These are phyloP conservation scores for Sula dactylatra DNA, from an alignment of 2,113 vertebrate genomes.

Conservation along the genomic window DNA sequence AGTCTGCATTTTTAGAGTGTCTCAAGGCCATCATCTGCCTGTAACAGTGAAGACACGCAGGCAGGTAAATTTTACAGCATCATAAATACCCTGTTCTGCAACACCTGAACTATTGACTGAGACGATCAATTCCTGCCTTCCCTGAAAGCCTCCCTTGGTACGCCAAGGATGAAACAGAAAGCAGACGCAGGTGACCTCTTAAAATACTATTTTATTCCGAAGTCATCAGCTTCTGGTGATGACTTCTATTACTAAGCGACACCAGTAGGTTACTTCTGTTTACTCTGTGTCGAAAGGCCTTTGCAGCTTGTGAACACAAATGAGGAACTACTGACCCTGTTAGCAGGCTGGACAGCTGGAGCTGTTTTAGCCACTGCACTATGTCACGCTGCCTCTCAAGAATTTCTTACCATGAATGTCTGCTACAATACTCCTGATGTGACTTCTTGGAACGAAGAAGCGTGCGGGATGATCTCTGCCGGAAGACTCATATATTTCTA, in stretches of 20 bases:
- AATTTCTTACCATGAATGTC: rapidly evolving
- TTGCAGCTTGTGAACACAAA: background rate
- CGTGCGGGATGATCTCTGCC: background rate
- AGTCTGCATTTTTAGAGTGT: background rate
- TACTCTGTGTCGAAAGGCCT: background rate
- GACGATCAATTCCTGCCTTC: too few relatives aligned
- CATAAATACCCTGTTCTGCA: background rate
- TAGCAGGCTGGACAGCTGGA: background rate
- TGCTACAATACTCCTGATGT: rapidly evolving
- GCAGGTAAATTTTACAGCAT: background rate
- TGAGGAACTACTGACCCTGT: rapidly evolving
- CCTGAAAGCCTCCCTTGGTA: background rate
- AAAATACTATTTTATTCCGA: background rate
- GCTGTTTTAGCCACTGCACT: rapidly evolving
- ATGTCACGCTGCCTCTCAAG: background rate
- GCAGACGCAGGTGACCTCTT: background rate
- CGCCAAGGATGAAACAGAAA: background rate
- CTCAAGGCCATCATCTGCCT: background rate
- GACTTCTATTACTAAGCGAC: too few relatives aligned
- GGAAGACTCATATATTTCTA: rapidly evolving
- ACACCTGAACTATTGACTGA: background rate
- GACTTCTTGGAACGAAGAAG: too few relatives aligned
- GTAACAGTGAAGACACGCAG: rapidly evolving
- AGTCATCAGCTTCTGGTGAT: background rate
- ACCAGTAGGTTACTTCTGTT: background rate